Percentiles rank a stretch among this genome's conserved stretches.
Evolutionary conservation across 1,140 invertebrate species (phyloP).

Genomic region (Aphelenchoides fujianensis): DNA sequence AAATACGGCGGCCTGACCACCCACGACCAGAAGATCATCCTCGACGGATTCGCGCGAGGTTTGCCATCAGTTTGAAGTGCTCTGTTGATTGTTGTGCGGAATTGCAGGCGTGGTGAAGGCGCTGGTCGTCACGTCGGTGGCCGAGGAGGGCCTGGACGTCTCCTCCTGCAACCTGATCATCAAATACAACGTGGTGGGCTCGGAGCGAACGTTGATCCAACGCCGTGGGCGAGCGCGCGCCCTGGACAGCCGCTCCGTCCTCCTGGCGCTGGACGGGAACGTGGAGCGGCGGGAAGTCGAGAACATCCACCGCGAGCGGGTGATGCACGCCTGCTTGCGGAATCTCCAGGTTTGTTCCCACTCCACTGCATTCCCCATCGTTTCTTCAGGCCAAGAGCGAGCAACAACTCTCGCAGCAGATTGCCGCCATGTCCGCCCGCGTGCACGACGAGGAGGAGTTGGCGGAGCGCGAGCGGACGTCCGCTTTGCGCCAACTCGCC

Average conservation of each 20-base stretch:
- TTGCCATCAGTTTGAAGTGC: too few species aligned
- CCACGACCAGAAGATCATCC: constrained; percentile 29
- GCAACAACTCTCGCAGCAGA: neutral
- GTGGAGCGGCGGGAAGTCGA: constrained; percentile 40
- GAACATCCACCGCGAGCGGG: constrained; percentile 43
- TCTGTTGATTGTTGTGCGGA: constrained; percentile 3
- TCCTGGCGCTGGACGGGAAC: constrained; percentile 38
- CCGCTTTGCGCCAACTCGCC: constrained; percentile 4
- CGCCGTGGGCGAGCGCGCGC: constrained; percentile 59
- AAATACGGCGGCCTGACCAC: constrained; percentile 34
- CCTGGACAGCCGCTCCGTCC: constrained; percentile 30
- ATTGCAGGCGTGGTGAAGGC: constrained; percentile 67
- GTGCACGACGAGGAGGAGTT: constrained; percentile 17
- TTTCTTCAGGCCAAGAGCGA: constrained; percentile 23
- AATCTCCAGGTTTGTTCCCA: constrained; percentile 34
- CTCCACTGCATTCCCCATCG: neutral
- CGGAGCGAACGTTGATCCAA: constrained; percentile 64
- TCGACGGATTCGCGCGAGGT: constrained; percentile 35
- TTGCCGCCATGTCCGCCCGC: neutral
- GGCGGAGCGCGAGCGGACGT: constrained; percentile 12
- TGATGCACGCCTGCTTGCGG: constrained; percentile 31
- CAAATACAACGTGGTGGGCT: constrained; percentile 63
- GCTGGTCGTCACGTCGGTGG: constrained; percentile 63
- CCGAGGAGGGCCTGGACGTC: constrained; percentile 65
- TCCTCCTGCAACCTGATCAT: constrained; percentile 64